Evolutionary conservation across 2,113 vertebrate genomes (phyloP), one percentile per base, ranked within the genome.

Genomic region (Scytalopus superciliaris): DNA sequence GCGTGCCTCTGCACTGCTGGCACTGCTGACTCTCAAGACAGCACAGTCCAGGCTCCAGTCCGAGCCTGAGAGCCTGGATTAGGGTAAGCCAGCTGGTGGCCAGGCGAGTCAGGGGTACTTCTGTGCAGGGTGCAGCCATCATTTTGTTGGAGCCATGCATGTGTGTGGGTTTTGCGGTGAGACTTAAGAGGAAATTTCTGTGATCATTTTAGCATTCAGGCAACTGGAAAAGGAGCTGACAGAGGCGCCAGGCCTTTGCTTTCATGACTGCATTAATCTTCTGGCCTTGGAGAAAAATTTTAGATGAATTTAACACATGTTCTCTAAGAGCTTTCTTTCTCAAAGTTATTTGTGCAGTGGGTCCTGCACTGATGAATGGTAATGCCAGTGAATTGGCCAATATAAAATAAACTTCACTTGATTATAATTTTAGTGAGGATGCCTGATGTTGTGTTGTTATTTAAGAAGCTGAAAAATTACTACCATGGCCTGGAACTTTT

Each of bases 241-340:
- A 78, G 62, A 87, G 30, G 75, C 6, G 2, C 78, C 79, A 74
- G 70, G 47, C 19, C 55, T 68, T 91, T 84, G 52, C 69, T 83
- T 94, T 94, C 86, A 73, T 57, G 69, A 64, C 30, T 44, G 24
- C 57, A 63, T 91, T 82, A 87, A 95, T 93, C 69, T 96, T 90
- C 59, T 72, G 59, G 86, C 35, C 74, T 69, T 56, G 63, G 52
- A 87, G 37, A 87, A 81, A 94, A 80, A 63, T 35, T 78, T 73
- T 80, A 81, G 45, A 96, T 93, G 49, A 92, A 78, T 7, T 74
- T 89, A 85, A 42, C 93, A 94, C 15, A 50, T 84, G 90, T 87
- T 77, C 87, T 84, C 31, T 76, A 72, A 84, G 49, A 73, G 14
- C 40, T 72, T 90, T 21, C 80, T 66, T 81, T 86, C 76, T 84